Conservation (phyloP, 2,888 invertebrate genomes). For the Euclidia mi region DNA sequence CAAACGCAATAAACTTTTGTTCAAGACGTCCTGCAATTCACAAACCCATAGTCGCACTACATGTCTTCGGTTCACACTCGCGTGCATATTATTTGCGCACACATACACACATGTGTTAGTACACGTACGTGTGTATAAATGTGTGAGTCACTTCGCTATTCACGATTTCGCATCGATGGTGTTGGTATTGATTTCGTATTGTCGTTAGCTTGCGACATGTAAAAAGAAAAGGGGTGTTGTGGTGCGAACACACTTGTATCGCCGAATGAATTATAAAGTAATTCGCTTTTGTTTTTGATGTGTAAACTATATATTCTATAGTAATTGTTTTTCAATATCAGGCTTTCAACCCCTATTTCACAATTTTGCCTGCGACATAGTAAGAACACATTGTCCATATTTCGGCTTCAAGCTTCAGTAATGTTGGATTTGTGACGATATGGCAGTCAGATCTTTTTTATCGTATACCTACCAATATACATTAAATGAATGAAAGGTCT, state of each 20-base stretch:
- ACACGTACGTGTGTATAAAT: conserved; percentile 66
- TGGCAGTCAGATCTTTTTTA: too few relatives aligned
- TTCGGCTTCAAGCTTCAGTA: too few relatives aligned
- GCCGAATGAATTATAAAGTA: conserved; percentile 13
- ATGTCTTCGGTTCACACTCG: conserved; percentile 82
- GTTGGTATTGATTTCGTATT: conserved; percentile 90
- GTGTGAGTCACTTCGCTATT: conserved; percentile 78
- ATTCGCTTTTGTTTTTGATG: conserved; percentile 15
- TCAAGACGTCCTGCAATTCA: conserved; percentile 7
- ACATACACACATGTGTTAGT: conserved; percentile 68
- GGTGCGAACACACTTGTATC: conserved; percentile 67
- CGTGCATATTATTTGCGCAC: conserved; percentile 86
- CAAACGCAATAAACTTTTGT: background rate
- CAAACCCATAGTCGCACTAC: conserved; percentile 72
- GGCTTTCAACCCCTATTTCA: too few relatives aligned
- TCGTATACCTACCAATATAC: too few relatives aligned
- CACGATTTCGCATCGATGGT: conserved; percentile 89
- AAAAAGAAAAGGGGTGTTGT: conserved; percentile 88
- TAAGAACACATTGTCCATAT: too few relatives aligned
- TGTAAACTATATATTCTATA: too few relatives aligned
- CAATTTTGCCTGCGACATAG: too few relatives aligned
- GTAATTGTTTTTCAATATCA: too few relatives aligned
- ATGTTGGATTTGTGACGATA: too few relatives aligned
- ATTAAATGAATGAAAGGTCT: too few relatives aligned
- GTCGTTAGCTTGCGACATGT: conserved; percentile 89